phyloP scores from a whole-genome alignment of 2,797 vertebrate genomes.

The Cynopterus sphinx region DNA sequence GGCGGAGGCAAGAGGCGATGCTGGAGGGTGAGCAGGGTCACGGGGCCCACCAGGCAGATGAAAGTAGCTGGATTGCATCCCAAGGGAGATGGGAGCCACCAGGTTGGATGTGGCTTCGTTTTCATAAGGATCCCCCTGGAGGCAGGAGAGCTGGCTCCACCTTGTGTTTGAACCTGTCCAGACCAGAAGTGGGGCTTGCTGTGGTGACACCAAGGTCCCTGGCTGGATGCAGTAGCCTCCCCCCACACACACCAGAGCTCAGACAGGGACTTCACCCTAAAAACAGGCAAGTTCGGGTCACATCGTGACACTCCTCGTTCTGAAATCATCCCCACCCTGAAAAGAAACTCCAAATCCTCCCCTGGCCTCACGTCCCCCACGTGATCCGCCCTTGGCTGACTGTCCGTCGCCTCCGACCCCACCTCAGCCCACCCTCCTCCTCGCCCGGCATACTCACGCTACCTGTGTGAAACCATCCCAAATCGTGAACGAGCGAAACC shows the following conservation, averaged over 20 bases:
- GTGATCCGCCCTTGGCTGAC: background rate
- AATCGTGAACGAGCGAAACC: background rate
- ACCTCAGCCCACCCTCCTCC: background rate
- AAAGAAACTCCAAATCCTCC: background rate
- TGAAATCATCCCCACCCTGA: background rate
- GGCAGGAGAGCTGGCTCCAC: too few relatives aligned
- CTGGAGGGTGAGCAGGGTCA: background rate
- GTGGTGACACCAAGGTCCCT: fast-evolving
- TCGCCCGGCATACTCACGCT: background rate
- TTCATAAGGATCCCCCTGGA: background rate
- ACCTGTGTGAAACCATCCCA: background rate
- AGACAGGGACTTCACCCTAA: background rate
- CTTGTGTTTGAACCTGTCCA: fast-evolving
- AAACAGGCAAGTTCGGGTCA: too few relatives aligned
- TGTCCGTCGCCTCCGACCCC: fast-evolving
- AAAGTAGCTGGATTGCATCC: background rate
- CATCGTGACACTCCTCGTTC: background rate
- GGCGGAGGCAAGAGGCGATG: background rate
- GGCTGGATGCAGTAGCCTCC: background rate
- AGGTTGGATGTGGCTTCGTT: background rate
- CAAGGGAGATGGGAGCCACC: background rate
- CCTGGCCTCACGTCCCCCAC: background rate
- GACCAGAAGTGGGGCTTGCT: background rate
- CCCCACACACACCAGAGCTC: background rate
- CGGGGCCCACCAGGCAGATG: background rate